Percentiles rank a stretch among this genome's conserved stretches.
Conservation (phyloP, 2,888 invertebrate genomes). For the Pollenia amentaria region DNA sequence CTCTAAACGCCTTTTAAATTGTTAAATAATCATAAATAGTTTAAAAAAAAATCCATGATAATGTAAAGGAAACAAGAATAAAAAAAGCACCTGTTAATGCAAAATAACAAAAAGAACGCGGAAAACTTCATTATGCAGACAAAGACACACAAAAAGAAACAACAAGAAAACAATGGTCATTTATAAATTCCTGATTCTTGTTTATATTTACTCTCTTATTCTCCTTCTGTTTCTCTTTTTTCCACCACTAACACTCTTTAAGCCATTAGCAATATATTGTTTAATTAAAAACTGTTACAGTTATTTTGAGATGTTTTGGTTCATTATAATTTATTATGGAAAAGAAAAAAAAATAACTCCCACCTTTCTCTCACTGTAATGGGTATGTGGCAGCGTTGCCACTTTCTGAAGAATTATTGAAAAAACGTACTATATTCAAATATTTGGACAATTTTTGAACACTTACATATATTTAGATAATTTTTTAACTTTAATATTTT, state of each 20-base stretch:
- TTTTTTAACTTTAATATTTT: no score
- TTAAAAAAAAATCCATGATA: not conserved
- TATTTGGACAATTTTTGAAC: no score
- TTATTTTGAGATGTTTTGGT: slow-evolving; percentile 24
- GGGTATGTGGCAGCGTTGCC: not conserved
- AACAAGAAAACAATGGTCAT: not conserved
- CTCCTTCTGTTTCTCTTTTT: not conserved
- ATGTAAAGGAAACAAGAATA: not conserved
- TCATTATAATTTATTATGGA: not conserved
- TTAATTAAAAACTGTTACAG: slow-evolving; percentile 47
- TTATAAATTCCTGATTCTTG: slow-evolving; percentile 6
- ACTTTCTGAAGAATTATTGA: no score
- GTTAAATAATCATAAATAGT: slow-evolving; percentile 31
- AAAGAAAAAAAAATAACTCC: not conserved
- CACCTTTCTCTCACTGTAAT: slow-evolving; percentile 56
- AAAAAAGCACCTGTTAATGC: slow-evolving; percentile 54
- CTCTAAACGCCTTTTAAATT: not conserved
- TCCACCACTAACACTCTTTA: not conserved
- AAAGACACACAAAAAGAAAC: not conserved
- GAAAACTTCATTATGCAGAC: slow-evolving; percentile 47
- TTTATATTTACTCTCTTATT: not conserved
- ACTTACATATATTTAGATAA: no score
- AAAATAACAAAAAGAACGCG: slow-evolving; percentile 50
- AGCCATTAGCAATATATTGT: not conserved
- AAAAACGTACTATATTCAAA: no score